phyloP scores from a whole-genome alignment of 2,797 vertebrate genomes.

The Cyprinodon diabolis region DNA sequence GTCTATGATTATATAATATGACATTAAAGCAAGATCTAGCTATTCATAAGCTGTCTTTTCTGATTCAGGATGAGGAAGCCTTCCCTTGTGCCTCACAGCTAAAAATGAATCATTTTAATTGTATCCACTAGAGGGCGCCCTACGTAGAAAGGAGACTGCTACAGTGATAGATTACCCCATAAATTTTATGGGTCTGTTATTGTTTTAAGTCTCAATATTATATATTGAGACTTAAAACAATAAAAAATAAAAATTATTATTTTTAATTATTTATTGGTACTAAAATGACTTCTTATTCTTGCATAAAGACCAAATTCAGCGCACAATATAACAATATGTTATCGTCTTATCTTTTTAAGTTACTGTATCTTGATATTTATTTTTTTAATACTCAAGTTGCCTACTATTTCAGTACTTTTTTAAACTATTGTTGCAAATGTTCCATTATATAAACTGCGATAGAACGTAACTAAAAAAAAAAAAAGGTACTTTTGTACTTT shows the following conservation, averaged over 20 bases:
- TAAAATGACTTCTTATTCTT: background rate
- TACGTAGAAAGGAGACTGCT: background rate
- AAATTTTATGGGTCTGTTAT: too few relatives aligned
- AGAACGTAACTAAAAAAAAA: background rate
- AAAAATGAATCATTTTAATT: background rate
- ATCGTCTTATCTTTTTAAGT: background rate
- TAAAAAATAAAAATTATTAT: background rate
- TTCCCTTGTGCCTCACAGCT: background rate
- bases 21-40: background rate
- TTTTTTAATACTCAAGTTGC: background rate
- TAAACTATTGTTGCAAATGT: background rate
- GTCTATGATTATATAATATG: background rate
- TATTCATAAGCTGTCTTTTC: background rate
- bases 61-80: background rate
- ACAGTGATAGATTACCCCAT: background rate
- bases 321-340: background rate
- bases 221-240: background rate
- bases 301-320: background rate
- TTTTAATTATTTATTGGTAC: background rate
- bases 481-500: background rate
- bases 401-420: background rate
- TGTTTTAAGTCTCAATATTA: too few relatives aligned
- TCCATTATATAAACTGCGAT: background rate
- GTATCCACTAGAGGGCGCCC: slow-evolving; percentile 45
- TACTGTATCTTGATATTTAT: background rate